phyloP scores from a whole-genome alignment of 1,140 invertebrate genomes.

The Pogonognathellus flavescens region DNA sequence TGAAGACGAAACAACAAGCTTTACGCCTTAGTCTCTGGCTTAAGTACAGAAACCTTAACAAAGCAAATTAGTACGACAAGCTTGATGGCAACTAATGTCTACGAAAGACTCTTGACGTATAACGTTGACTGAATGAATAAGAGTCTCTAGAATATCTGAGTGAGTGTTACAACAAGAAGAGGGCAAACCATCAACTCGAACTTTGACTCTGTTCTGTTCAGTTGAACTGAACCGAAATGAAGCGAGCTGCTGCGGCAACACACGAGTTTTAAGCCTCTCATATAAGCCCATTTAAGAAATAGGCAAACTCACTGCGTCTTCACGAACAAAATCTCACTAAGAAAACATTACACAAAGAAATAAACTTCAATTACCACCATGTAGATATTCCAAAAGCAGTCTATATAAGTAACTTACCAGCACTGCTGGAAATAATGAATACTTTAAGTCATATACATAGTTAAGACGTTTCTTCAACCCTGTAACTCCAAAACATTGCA shows the following conservation, averaged over 20 bases:
- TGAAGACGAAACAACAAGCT: background rate
- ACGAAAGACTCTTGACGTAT: constrained; percentile 1
- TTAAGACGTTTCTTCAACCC: constrained; percentile 3
- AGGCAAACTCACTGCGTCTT: constrained; percentile 5
- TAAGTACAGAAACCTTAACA: background rate
- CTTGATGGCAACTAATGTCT: constrained; percentile 21
- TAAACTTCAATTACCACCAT: no score
- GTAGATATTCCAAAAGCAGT: no score
- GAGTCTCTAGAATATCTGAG: background rate
- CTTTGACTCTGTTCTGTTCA: background rate
- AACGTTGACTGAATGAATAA: constrained; percentile 33
- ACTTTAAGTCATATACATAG: background rate
- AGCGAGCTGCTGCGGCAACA: background rate
- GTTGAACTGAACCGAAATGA: background rate
- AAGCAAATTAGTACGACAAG: constrained; percentile 39
- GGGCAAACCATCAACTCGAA: background rate
- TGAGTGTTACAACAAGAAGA: background rate
- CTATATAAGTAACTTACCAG: background rate
- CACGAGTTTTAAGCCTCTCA: constrained; percentile 11
- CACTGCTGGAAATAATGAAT: constrained; percentile 21
- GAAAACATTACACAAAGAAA: no score
- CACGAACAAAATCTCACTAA: background rate
- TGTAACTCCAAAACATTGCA: background rate
- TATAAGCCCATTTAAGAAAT: constrained; percentile 32
- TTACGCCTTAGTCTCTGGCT: background rate